phyloP scores from a whole-genome alignment of 2,797 vertebrate species.

The Bryconaethiops microstoma region DNA sequence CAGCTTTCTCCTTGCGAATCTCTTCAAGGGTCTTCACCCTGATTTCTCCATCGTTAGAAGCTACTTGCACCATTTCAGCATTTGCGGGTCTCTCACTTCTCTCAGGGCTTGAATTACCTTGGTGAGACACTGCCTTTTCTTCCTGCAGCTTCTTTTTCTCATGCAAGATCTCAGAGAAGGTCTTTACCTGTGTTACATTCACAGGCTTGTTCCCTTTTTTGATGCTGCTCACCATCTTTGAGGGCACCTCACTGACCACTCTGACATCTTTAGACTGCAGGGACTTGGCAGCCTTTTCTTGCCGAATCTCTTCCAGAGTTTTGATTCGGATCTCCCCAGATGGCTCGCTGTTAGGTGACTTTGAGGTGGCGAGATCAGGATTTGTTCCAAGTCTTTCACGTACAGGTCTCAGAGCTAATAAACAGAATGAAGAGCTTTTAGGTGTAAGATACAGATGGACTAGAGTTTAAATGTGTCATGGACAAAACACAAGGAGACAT shows the following conservation, averaged over 20 bases:
- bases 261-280: conserved; percentile 58
- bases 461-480: background rate
- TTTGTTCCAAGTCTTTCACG: conserved; percentile 83
- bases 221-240: conserved; percentile 19
- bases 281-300: conserved; percentile 82
- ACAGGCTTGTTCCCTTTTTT: conserved; percentile 61
- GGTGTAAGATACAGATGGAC: background rate
- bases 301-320: conserved; percentile 90
- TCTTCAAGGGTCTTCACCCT: conserved; percentile 91
- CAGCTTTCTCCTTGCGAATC: conserved; percentile 90
- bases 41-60: conserved; percentile 64
- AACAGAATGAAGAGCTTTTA: conserved; percentile 13
- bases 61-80: conserved; percentile 32
- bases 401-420: conserved; percentile 76
- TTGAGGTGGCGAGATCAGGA: conserved; percentile 55
- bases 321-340: conserved; percentile 85
- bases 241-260: conserved; percentile 38
- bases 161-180: conserved; percentile 78
- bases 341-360: conserved; percentile 31
- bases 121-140: conserved; percentile 45
- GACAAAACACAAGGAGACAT: conserved; percentile 57
- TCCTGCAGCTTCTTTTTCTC: conserved; percentile 81
- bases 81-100: conserved; percentile 7
- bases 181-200: conserved; percentile 66
- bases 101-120: conserved; percentile 25